Percentiles rank a stretch among this genome's conserved stretches.
Evolutionary conservation across 2,888 invertebrate genomes (phyloP).

Genomic region (Dasypolia templi): DNA sequence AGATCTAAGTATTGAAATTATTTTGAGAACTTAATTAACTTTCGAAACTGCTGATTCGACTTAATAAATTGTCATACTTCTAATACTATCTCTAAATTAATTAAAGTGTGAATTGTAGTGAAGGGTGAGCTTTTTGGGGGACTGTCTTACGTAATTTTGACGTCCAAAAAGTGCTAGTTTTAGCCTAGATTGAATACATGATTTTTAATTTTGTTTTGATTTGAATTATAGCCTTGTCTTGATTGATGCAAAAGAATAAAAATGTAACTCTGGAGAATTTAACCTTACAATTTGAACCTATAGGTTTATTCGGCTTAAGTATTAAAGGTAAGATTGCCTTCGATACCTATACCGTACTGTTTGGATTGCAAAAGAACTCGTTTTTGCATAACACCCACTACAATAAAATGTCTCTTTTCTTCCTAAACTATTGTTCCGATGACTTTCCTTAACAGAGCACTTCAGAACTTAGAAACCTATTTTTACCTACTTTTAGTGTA

Average conservation of each 20-base stretch:
- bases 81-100: neutral
- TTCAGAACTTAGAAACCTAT: neutral
- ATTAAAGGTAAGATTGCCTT: neutral
- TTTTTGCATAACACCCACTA: neutral
- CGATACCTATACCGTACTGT: too few species aligned
- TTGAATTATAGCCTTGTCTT: neutral
- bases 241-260: neutral
- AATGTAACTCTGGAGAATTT: neutral
- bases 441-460: neutral
- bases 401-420: neutral
- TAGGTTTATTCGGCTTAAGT: neutral
- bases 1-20: slow-evolving; percentile 10
- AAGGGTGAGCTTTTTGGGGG: too few species aligned
- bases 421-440: neutral
- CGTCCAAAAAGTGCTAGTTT: too few species aligned
- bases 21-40: slow-evolving; percentile 6
- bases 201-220: too few species aligned
- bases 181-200: too few species aligned
- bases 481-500: neutral
- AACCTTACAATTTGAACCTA: too few species aligned
- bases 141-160: too few species aligned
- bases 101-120: too few species aligned
- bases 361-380: neutral
- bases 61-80: neutral
- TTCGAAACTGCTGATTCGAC: neutral